Conservation (phyloP, 1,140 invertebrate species). For the Nebria ingens region DNA sequence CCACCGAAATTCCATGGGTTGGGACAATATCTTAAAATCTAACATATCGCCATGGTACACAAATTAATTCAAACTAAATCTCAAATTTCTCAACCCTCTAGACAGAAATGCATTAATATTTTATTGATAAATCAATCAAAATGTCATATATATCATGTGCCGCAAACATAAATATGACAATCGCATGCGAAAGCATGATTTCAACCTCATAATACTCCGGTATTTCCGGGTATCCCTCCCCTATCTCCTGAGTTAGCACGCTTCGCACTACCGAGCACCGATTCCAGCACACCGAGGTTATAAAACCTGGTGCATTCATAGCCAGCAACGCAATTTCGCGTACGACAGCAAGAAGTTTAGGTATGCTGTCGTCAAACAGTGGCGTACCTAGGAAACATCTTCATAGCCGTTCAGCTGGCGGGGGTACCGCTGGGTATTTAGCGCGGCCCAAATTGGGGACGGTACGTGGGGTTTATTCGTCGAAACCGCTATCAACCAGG, state of each 20-base stretch:
- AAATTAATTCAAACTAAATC: too few species aligned
- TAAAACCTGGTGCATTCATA: background rate
- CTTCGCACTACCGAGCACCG: too few species aligned
- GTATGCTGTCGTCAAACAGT: background rate
- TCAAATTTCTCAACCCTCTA: too few species aligned
- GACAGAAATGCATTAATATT: too few species aligned
- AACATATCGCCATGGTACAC: too few species aligned
- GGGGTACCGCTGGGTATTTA: slow-evolving; percentile 22
- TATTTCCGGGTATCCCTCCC: too few species aligned
- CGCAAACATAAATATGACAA: too few species aligned
- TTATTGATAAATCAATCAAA: slow-evolving; percentile 11
- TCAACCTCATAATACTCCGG: too few species aligned
- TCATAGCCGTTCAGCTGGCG: background rate
- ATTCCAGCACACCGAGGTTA: background rate
- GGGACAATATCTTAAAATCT: too few species aligned
- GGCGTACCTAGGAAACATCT: background rate
- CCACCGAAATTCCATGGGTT: too few species aligned
- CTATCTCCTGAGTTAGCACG: too few species aligned
- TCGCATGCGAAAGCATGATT: too few species aligned
- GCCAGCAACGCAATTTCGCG: background rate
- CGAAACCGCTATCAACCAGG: slow-evolving; percentile 12
- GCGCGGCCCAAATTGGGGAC: slow-evolving; percentile 24
- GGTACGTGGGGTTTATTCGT: slow-evolving; percentile 20
- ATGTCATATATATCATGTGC: background rate
- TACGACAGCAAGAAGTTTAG: background rate